Conservation (phyloP, 2,797 vertebrate species). For the Neosilurus hyrtlii region DNA sequence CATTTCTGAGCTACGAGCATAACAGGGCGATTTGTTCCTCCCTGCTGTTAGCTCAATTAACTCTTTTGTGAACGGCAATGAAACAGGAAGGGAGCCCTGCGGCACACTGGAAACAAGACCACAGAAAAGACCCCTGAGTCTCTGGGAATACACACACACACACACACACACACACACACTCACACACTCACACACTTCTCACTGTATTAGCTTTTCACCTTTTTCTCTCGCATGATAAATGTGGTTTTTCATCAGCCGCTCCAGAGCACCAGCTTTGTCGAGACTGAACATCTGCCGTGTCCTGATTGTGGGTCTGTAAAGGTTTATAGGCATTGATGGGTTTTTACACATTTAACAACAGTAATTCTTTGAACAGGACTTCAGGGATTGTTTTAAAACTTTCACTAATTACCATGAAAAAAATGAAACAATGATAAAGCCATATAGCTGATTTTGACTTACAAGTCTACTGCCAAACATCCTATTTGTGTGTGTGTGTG, state of each 20-base stretch:
- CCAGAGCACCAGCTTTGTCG: not conserved
- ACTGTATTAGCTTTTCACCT: not conserved
- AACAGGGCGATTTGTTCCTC: conserved; percentile 31
- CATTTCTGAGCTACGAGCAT: conserved; percentile 41
- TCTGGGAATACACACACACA: conserved; percentile 35
- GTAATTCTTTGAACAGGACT: not conserved
- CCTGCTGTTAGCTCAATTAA: conserved; percentile 58
- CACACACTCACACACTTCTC: conserved; percentile 7
- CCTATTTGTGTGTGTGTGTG: not conserved
- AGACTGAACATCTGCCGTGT: not conserved
- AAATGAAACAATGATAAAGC: not conserved
- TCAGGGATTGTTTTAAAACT: not conserved
- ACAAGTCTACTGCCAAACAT: not conserved
- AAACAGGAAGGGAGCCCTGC: conserved; percentile 44
- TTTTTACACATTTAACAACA: conserved; percentile 3
- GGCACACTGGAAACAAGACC: conserved; percentile 46
- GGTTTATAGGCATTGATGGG: not conserved
- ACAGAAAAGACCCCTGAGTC: conserved; percentile 35
- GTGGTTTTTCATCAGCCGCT: not conserved
- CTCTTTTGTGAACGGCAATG: conserved; percentile 42
- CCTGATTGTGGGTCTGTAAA: not conserved
- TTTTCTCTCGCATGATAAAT: not conserved
- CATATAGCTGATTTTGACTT: not conserved
- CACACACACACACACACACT: conserved; percentile 15
- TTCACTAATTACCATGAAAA: not conserved